Evolutionary conservation across 2,888 invertebrate species (phyloP).

Genomic region (Lasioglossum calceatum): DNA sequence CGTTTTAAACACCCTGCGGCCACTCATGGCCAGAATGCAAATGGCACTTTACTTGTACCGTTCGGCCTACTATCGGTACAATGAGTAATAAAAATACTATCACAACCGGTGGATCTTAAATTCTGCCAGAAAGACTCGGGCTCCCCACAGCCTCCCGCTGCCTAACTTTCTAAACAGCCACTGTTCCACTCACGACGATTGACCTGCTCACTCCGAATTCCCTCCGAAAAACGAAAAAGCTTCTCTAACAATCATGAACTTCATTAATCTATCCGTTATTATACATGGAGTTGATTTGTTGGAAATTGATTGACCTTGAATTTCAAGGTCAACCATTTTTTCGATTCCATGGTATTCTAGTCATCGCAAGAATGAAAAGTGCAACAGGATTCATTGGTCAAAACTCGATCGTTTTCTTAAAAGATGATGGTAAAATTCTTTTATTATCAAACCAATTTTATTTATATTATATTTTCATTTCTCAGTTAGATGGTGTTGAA

Average conservation of each 20-base stretch:
- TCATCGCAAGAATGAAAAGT: too few relatives aligned
- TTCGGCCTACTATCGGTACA: constrained; percentile 42
- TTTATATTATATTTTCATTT: too few relatives aligned
- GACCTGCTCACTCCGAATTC: neutral
- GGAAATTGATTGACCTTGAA: too few relatives aligned
- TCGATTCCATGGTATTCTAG: too few relatives aligned
- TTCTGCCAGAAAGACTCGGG: constrained; percentile 12
- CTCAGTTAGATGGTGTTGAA: too few relatives aligned
- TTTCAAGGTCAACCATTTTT: too few relatives aligned
- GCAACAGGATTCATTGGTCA: too few relatives aligned
- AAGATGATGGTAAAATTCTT: too few relatives aligned
- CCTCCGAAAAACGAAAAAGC: neutral
- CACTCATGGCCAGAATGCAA: constrained; percentile 62
- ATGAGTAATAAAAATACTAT: constrained; percentile 47
- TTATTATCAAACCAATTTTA: too few relatives aligned
- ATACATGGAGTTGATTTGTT: too few relatives aligned
- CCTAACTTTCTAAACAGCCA: constrained; percentile 13
- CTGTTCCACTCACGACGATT: neutral
- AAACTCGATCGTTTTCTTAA: too few relatives aligned
- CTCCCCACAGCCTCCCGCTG: neutral
- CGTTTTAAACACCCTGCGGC: constrained; percentile 63
- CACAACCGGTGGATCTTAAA: constrained; percentile 31
- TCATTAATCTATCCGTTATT: too few relatives aligned
- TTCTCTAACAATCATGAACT: neutral
- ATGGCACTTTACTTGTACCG: constrained; percentile 46